Percentiles rank a stretch among this genome's conserved stretches.
Conservation (phyloP, 2,113 vertebrate genomes). For the Oncorhynchus mykiss region DNA sequence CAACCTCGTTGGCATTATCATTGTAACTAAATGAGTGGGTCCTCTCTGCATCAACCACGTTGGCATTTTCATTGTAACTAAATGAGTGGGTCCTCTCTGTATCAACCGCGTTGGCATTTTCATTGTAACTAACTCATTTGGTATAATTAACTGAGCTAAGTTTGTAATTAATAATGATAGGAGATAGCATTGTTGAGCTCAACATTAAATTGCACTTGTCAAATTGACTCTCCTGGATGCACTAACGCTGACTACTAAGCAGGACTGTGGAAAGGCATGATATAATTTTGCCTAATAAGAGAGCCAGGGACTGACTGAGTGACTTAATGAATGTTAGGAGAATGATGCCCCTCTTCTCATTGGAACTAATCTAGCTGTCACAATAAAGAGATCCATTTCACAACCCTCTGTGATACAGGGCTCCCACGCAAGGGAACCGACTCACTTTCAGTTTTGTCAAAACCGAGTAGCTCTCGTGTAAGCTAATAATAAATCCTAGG, state of each 20-base stretch:
- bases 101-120: constrained; percentile 56
- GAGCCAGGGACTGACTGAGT: constrained; percentile 9
- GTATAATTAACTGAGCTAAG: constrained; percentile 66
- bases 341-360: constrained; percentile 30
- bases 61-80: too few relatives aligned
- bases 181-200: constrained; percentile 57
- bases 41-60: too few relatives aligned
- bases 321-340: constrained; percentile 43
- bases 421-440: not conserved
- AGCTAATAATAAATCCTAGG: not conserved
- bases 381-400: constrained; percentile 36
- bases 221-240: constrained; percentile 47
- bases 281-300: constrained; percentile 54
- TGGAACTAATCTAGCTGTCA: constrained; percentile 36
- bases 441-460: not conserved
- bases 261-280: constrained; percentile 61
- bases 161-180: constrained; percentile 63
- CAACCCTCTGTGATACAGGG: not conserved
- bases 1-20: too few relatives aligned
- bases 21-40: too few relatives aligned
- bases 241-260: constrained; percentile 48
- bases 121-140: constrained; percentile 48
- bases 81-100: constrained; percentile 1
- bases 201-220: constrained; percentile 57
- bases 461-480: not conserved